phyloP scores from a whole-genome alignment of 1,140 invertebrate genomes.

The Sitobion miscanthi region DNA sequence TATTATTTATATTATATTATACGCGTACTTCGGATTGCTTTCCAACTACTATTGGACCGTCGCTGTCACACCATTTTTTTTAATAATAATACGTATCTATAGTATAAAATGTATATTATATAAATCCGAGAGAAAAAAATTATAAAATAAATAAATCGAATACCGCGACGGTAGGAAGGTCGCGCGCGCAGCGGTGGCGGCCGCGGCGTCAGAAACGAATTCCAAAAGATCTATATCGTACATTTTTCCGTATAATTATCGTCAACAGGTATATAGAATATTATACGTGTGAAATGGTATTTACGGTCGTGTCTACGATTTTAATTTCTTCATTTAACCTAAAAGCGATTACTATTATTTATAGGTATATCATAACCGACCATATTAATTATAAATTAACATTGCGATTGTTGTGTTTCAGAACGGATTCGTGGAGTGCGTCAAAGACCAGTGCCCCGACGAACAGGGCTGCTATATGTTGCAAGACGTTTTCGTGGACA shows the following conservation, averaged over 20 bases:
- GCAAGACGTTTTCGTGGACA: slow-evolving; percentile 66
- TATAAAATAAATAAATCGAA: slow-evolving; percentile 35
- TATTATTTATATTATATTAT: background rate
- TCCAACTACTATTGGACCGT: background rate
- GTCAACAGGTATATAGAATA: background rate
- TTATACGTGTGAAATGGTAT: slow-evolving; percentile 8
- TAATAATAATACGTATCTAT: background rate
- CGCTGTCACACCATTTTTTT: background rate
- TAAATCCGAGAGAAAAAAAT: background rate
- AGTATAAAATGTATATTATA: background rate
- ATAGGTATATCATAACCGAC: too few relatives aligned
- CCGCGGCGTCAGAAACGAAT: slow-evolving; percentile 51
- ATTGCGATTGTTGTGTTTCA: slow-evolving; percentile 64
- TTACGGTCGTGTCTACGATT: background rate
- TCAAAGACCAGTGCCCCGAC: slow-evolving; percentile 69
- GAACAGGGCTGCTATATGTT: slow-evolving; percentile 74
- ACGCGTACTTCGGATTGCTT: background rate
- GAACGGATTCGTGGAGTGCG: slow-evolving; percentile 78
- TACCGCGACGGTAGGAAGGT: slow-evolving; percentile 10
- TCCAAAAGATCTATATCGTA: slow-evolving; percentile 26
- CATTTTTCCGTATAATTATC: background rate
- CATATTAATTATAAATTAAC: background rate
- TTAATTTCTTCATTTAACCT: slow-evolving; percentile 24
- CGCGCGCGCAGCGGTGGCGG: slow-evolving; percentile 4
- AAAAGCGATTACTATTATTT: background rate